These are phyloP conservation scores for Drosophila niveifrons DNA, from an alignment of 2,888 invertebrate species.

Conservation along the genomic window DNA sequence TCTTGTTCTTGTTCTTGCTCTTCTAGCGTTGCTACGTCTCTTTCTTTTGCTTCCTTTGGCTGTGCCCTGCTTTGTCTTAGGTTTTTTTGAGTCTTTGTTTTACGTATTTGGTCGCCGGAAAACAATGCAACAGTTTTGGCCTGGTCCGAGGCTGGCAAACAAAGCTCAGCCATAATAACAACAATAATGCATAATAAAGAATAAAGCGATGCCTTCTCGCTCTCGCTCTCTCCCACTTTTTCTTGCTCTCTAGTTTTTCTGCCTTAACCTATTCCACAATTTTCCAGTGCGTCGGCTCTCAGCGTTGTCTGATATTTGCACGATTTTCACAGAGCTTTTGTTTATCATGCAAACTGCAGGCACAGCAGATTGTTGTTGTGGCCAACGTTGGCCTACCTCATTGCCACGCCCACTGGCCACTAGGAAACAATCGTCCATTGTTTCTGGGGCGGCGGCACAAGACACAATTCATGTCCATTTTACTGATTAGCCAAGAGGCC, in stretches of 20 bases:
- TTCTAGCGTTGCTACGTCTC: neutral
- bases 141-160: constrained; percentile 51
- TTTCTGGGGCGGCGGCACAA: constrained; percentile 11
- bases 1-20: neutral
- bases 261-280: neutral
- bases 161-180: constrained; percentile 58
- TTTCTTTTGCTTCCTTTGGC: neutral
- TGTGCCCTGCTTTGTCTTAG: constrained; percentile 6
- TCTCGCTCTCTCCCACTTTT: neutral
- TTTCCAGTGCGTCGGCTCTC: constrained; percentile 41
- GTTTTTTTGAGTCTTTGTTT: constrained; percentile 19
- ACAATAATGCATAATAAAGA: constrained; percentile 51
- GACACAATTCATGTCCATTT: constrained; percentile 37
- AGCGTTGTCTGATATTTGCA: constrained; percentile 56
- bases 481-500: constrained; percentile 49
- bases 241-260: neutral
- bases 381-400: neutral
- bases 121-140: constrained; percentile 73
- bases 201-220: neutral
- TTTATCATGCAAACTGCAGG: constrained; percentile 47
- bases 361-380: constrained; percentile 36
- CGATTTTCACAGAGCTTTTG: constrained; percentile 32
- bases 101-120: constrained; percentile 40
- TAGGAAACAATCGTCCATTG: constrained; percentile 24
- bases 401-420: constrained; percentile 11